Percentiles rank a stretch among this genome's conserved stretches.
Conservation (phyloP, 2,113 vertebrate species). For the Marmota monax region DNA sequence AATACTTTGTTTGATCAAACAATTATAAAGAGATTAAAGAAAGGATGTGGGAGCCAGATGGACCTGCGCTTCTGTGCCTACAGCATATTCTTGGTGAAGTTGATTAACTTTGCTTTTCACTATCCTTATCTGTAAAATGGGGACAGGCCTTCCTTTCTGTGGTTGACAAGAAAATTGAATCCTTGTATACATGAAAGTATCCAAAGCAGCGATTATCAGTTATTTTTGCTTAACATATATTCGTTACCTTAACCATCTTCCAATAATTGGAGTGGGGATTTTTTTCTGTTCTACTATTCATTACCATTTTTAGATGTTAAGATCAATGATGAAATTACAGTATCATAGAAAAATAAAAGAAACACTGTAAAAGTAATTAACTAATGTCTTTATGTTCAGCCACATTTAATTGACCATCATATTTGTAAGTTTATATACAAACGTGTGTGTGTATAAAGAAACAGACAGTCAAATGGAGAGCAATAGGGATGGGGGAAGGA, state of each 20-base stretch:
- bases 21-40: not conserved
- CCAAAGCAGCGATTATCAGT: not conserved
- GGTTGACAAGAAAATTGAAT: not conserved
- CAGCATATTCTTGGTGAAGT: not conserved
- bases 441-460: not conserved
- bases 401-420: not conserved
- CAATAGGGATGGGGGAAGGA: accelerated
- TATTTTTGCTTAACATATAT: not conserved
- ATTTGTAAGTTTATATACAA: too few species aligned
- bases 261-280: not conserved
- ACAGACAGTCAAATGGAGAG: not conserved
- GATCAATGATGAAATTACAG: not conserved
- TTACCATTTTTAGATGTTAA: not conserved
- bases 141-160: not conserved
- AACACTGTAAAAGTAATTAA: not conserved
- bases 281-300: not conserved
- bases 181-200: not conserved
- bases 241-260: not conserved
- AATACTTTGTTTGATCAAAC: not conserved
- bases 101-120: not conserved
- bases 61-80: not conserved
- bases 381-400: not conserved
- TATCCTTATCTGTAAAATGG: not conserved
- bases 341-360: not conserved
- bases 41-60: not conserved